These are phyloP conservation scores for Donacobius atricapilla DNA, from an alignment of 2,113 vertebrate genomes.

Conservation along the genomic window DNA sequence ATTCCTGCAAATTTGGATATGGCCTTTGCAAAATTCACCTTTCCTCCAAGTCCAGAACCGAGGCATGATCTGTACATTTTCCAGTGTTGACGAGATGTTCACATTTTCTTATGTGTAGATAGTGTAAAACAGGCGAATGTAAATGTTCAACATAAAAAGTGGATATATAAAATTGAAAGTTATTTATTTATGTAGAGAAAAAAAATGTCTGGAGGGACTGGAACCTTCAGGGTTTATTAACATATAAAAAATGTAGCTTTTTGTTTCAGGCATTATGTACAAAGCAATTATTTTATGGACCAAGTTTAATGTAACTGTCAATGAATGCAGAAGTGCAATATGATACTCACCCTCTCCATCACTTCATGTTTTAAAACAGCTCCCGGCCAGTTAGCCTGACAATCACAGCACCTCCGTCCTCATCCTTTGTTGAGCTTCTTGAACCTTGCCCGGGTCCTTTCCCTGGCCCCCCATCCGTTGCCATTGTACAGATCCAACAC, in stretches of 20 bases:
- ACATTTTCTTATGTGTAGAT: constrained; percentile 79
- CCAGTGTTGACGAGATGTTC: not conserved
- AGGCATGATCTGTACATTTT: constrained; percentile 14
- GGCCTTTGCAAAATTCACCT: constrained; percentile 25
- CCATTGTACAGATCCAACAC: not conserved
- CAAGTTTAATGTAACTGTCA: constrained; percentile 76
- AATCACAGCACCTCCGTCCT: constrained; percentile 62
- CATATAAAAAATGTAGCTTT: constrained; percentile 82
- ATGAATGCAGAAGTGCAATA: constrained; percentile 79
- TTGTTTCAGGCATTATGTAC: constrained; percentile 75
- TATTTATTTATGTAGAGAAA: constrained; percentile 90
- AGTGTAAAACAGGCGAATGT: constrained; percentile 79
- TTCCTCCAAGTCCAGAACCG: not conserved
- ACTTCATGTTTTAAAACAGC: constrained; percentile 28
- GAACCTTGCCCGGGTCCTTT: not conserved
- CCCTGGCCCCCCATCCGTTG: not conserved
- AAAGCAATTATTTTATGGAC: constrained; percentile 81
- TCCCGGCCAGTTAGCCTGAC: constrained; percentile 68
- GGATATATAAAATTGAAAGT: constrained; percentile 79
- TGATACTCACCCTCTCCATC: constrained; percentile 67
- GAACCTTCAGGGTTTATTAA: constrained; percentile 84
- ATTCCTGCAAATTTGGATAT: constrained; percentile 9
- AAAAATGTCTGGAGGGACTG: constrained; percentile 67
- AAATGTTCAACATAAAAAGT: constrained; percentile 78
- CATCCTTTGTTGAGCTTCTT: constrained; percentile 13